Evolutionary conservation across 2,797 vertebrate genomes (phyloP).

Genomic region (Ctenochaetus hawaiiensis): DNA sequence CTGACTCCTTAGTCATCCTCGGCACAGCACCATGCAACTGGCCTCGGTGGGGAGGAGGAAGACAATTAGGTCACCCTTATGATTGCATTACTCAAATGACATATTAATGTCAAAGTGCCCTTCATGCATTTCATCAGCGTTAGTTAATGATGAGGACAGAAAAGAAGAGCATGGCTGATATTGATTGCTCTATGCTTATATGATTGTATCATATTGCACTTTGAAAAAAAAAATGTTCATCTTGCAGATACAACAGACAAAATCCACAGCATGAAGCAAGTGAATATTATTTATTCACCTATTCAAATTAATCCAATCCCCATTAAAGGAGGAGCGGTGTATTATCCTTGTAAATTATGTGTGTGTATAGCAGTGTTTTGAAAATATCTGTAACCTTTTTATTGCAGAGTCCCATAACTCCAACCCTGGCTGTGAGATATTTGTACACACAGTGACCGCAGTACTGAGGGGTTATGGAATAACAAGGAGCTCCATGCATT

Average conservation of each 20-base stretch:
- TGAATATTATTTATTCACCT: conserved; percentile 65
- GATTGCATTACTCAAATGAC: conserved; percentile 79
- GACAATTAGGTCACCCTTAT: conserved; percentile 82
- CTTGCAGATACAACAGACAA: conserved; percentile 12
- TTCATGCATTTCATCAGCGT: conserved; percentile 72
- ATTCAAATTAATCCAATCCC: conserved; percentile 65
- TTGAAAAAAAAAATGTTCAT: conserved; percentile 36
- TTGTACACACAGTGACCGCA: conserved; percentile 93
- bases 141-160: conserved; percentile 64
- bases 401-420: conserved; percentile 83
- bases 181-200: conserved; percentile 63
- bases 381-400: conserved; percentile 85
- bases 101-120: conserved; percentile 77
- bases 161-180: conserved; percentile 43
- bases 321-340: conserved; percentile 55
- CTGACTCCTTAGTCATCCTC: conserved; percentile 80
- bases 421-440: conserved; percentile 91
- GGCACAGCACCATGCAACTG: conserved; percentile 67
- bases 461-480: conserved; percentile 91
- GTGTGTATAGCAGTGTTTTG: conserved; percentile 76
- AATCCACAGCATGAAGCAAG: conserved; percentile 34
- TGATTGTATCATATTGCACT: conserved; percentile 53
- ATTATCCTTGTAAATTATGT: conserved; percentile 74
- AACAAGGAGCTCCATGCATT: conserved; percentile 92
- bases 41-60: conserved; percentile 64